Evolutionary conservation across 2,888 invertebrate species (phyloP), one percentile per base, ranked within the genome.

Genomic region (Polymixis flavicincta): DNA sequence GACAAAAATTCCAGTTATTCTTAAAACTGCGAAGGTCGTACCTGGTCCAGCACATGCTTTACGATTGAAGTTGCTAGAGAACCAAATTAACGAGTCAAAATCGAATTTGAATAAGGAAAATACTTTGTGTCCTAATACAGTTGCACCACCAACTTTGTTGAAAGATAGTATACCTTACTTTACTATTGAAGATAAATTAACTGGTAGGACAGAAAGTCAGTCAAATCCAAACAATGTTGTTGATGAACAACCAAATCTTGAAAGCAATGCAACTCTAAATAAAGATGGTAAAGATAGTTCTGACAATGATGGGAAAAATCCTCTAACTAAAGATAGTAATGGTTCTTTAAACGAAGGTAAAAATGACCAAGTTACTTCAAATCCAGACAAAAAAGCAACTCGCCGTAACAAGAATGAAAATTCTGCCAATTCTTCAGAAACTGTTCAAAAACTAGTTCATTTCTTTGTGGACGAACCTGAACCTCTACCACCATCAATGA

Each of bases 391-490:
- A 45, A 71, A 57, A 42, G 2, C 6, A 54, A 14, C 8, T 52
- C 6, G 42, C 9, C 22, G 22, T 17, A 67, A 65, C 65, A 48
- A 32, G 19, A 50, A 52, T n/a, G 19, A 28, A 0, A 65, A 48
- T 32, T 13, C 19, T 14, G 3, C 14, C 0, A 48, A 8, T 63
- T n/a, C n/a, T 60, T 28, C 28, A 9, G 8, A 52, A 37, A 37
- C 14, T 45, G 13, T 48, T 2, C 50, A 28, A 50, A 84, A 76
- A 61, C 76, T 64, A 28, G 25, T 54, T 57, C 14, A 70, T 48
- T 84, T 76, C 19, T 76, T 63, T 14, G 42, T 81, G 64, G 82
- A 84, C 7, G 82, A 83, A 72, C 69, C 69, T 14, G 84, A 73
- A 52, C 57, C 82, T 1, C 11, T 69, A 50, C 80, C 84, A 48